Base-by-base conservation (phyloP, 2,113 vertebrate genomes). In the Fregetta grallaria region DNA sequence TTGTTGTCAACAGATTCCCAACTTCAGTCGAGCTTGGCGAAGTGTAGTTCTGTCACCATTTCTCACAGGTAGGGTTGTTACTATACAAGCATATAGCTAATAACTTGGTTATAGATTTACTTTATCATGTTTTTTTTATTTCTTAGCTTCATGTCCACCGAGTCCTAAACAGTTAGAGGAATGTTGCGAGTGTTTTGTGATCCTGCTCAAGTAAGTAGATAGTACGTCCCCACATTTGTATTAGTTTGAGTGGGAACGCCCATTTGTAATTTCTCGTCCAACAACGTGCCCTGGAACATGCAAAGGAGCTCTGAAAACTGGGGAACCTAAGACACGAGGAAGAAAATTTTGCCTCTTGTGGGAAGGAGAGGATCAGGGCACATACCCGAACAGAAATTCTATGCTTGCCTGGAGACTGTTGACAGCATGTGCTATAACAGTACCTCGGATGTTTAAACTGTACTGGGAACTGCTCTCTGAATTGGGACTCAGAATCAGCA, bases 161-260 rank as follows among this genome's bases (percentile, higher is more conserved):
- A 99, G 98, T 45, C 98, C 98, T 22, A 97, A 94, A 38, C 99
- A 99, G 71, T 90, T 99, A 55, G 95, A 98, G n/a, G 99, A 98
- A n/a, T 99, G 99, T 85, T 97, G 98, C 18, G 97, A 98, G 96
- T 98, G 98, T 66, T 99, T 99, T 92, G 87, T 98, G 77, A 97
- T 98, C 32, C 96, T 99, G 27, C 98, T 99, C n/a, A 99, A 98
- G 99, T 99, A 98, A 91, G 99, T 96, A 86, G 62, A 44, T 22
- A 14, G 14, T 13, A 45, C 53, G 36, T 58, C 32, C 32, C n/a
- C 42, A 22, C 16, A 1, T 8, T 21, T n/a, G 6, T 21, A 12
- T 59, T n/a, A 7, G 45, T 23, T 49, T 36, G 25, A 61, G 52
- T 23, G 42, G 68, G 20, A 53, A 65, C 29, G 27, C 3, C 38